Evolutionary conservation across 2,888 invertebrate genomes (phyloP), one percentile per base, ranked within the genome.

Genomic region (Noctua fimbriata): DNA sequence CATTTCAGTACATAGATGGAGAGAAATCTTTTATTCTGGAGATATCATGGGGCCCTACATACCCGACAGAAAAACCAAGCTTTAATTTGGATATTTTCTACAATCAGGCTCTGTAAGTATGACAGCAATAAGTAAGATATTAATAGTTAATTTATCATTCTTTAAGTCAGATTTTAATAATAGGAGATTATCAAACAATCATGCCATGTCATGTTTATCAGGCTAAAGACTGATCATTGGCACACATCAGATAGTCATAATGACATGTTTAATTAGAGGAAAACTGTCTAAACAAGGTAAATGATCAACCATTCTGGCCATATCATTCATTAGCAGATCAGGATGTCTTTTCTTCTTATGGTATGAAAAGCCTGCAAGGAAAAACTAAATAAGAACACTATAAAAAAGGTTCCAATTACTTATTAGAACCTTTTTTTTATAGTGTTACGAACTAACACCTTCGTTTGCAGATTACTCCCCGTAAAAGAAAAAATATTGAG

Each of bases 61-160:
- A 99, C 95, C 99, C 99, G 12, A 97, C 98, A 67, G 98, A 98
- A 69, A 97, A 98, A 88, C 99, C 99, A 21, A 96, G 93, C 47
- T 97, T 99, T 82, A 99, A 98, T 95, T 97, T 99, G 97, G 98
- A 99, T 89, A 98, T 98, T 60, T 99, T 99, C 96, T 99, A 99
- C 93, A 99, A 99, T 95, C 98, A 98, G 93, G 98, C 98, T 94
- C 95, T 99, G 99, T 99, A 97, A 98, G 98, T 98, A 93, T 88
- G 76, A 71, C 2, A 36, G 12, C 28, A 49, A 18, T 32, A 47
- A 9, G 16, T 52, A 32, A 44, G 12, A 24, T 58, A 44, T 44
- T 14, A 24, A 36, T 18, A 28, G 28, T 18, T 32, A 18, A 9
- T 44, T 28, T 52, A 12, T 16, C 6, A 10, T 73, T n/a, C 3